phyloP scores from a whole-genome alignment of 1,140 invertebrate genomes.

The Akabosia matsudoensis region DNA sequence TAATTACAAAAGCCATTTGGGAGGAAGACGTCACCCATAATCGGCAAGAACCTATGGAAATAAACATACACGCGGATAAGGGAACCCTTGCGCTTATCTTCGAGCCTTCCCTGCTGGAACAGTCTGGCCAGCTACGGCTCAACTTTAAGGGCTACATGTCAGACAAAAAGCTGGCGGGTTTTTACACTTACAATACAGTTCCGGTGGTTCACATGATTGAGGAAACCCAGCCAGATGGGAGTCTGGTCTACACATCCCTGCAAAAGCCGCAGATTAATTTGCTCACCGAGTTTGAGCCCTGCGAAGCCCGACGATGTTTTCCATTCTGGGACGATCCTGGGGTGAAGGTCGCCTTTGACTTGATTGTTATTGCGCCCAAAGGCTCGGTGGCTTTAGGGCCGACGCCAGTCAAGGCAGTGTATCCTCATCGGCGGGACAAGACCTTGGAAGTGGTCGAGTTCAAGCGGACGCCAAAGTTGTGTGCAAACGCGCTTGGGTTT shows the following conservation, averaged over 20 bases:
- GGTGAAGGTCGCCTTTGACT: constrained; percentile 59
- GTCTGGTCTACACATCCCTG: background rate
- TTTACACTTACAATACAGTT: background rate
- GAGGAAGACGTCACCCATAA: constrained; percentile 19
- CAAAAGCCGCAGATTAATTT: background rate
- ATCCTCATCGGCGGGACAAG: background rate
- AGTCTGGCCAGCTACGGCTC: background rate
- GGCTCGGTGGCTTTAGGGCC: background rate
- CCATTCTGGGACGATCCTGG: constrained; percentile 66
- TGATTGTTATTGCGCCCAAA: constrained; percentile 52
- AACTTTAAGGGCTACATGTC: constrained; percentile 6
- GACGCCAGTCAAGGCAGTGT: background rate
- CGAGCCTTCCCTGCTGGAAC: background rate
- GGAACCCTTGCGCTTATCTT: background rate
- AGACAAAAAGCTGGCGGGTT: background rate
- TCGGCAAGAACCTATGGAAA: constrained; percentile 13
- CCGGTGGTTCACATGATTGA: background rate
- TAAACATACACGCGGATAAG: background rate
- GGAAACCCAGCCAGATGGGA: background rate
- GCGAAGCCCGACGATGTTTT: constrained; percentile 60
- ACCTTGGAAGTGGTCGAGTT: background rate
- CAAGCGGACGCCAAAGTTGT: constrained; percentile 16
- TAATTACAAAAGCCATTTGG: constrained; percentile 22
- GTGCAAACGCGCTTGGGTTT: background rate
- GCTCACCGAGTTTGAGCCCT: constrained; percentile 47